phyloP scores from a whole-genome alignment of 1,140 invertebrate species.

The Phymastichus coffea region DNA sequence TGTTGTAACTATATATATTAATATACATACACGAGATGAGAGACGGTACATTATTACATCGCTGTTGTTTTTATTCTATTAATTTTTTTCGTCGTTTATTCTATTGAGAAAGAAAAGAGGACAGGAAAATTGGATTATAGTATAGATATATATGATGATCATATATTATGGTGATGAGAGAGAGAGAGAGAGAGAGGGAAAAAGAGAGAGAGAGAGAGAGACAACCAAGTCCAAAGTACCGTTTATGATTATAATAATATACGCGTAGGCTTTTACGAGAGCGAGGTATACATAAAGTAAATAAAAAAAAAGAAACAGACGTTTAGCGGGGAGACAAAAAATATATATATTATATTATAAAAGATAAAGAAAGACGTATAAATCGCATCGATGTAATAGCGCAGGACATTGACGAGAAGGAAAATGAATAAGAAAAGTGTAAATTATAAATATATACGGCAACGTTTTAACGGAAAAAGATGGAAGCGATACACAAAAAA shows the following conservation, averaged over 20 bases:
- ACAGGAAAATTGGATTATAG: conserved; percentile 10
- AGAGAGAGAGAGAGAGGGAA: too few species aligned
- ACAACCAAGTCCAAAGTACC: conserved; percentile 17
- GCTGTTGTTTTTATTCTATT: conserved; percentile 16
- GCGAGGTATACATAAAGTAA: neutral
- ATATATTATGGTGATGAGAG: neutral
- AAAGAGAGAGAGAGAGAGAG: neutral
- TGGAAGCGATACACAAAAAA: conserved; percentile 22
- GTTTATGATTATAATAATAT: conserved; percentile 16
- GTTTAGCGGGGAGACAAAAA: conserved; percentile 3
- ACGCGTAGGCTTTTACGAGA: conserved; percentile 12
- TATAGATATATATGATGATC: conserved; percentile 2
- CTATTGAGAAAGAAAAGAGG: neutral
- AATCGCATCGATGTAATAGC: conserved; percentile 12
- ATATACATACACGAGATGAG: neutral
- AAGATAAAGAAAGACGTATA: too few species aligned
- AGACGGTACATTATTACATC: neutral
- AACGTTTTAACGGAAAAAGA: conserved; percentile 20
- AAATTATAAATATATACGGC: conserved; percentile 20
- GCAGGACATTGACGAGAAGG: neutral
- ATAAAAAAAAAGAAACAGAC: neutral
- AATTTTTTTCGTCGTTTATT: conserved; percentile 2
- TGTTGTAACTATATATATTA: conserved; percentile 12
- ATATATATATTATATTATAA: too few species aligned
- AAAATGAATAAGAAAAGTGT: neutral